Conservation (phyloP, 2,888 invertebrate species). For the Coleophora deauratella region DNA sequence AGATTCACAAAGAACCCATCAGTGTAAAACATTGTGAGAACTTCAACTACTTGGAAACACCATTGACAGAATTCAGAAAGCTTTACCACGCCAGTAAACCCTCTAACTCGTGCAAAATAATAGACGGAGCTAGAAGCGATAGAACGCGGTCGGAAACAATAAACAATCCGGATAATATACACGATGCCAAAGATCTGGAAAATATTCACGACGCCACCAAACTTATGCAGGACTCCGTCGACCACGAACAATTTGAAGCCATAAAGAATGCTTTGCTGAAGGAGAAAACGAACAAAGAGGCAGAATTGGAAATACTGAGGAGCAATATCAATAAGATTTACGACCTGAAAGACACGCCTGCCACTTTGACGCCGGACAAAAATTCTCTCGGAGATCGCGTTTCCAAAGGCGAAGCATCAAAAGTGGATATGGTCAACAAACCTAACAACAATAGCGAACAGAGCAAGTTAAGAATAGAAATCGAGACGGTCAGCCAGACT, state of each 20-base stretch:
- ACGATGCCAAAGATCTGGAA: background rate
- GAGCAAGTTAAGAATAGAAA: conserved; percentile 16
- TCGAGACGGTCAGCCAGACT: too few species aligned
- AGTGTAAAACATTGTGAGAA: conserved; percentile 1
- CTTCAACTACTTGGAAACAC: conserved; percentile 44
- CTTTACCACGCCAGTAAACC: conserved; percentile 33
- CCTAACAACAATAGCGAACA: conserved; percentile 20
- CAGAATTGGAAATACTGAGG: conserved; percentile 35
- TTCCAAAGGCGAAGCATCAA: too few species aligned
- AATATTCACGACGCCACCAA: background rate
- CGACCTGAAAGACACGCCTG: conserved; percentile 16
- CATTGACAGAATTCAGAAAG: conserved; percentile 51
- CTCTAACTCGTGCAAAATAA: conserved; percentile 1
- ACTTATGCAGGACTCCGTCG: background rate
- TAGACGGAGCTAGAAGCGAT: conserved; percentile 1
- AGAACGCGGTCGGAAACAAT: background rate
- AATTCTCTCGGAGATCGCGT: conserved; percentile 1
- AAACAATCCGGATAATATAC: background rate
- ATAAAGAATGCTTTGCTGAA: conserved; percentile 16
- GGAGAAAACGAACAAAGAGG: conserved; percentile 19
- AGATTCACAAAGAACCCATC: conserved; percentile 9
- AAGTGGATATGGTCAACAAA: too few species aligned
- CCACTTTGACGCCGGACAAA: conserved; percentile 13
- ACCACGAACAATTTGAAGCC: conserved; percentile 22
- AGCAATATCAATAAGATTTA: conserved; percentile 37